These are phyloP conservation scores for Uropetala carovei DNA, from an alignment of 2,888 invertebrate genomes.

Conservation along the genomic window DNA sequence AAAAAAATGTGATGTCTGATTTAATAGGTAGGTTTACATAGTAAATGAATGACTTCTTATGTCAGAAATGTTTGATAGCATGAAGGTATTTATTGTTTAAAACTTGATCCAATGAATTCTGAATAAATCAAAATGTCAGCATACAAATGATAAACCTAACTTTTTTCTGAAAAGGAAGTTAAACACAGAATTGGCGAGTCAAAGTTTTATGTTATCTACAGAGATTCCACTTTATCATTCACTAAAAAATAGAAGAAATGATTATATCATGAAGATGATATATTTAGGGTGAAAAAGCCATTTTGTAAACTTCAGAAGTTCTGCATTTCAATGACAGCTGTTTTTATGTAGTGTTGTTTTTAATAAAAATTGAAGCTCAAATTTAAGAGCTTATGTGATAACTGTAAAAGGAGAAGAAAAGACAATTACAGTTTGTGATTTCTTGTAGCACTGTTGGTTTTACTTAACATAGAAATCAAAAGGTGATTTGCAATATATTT, in stretches of 20 bases:
- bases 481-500: slow-evolving; percentile 60
- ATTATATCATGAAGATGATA: neutral
- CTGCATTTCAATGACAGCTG: slow-evolving; percentile 46
- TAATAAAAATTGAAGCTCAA: slow-evolving; percentile 60
- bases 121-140: slow-evolving; percentile 4
- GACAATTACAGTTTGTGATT: slow-evolving; percentile 63
- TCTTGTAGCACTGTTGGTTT: slow-evolving; percentile 49
- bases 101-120: slow-evolving; percentile 17
- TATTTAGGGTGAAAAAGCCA: neutral
- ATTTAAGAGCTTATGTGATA: slow-evolving; percentile 59
- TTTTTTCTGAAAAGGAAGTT: neutral
- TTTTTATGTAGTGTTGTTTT: slow-evolving; percentile 53
- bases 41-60: slow-evolving; percentile 18
- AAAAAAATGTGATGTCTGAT: slow-evolving; percentile 51
- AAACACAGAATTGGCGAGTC: slow-evolving; percentile 43
- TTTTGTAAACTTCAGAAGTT: neutral
- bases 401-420: slow-evolving; percentile 54
- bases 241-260: neutral
- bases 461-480: slow-evolving; percentile 56
- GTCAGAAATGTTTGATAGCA: slow-evolving; percentile 26
- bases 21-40: neutral
- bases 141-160: neutral
- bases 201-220: neutral
- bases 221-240: neutral
- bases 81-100: neutral